Conservation (phyloP, 1,140 invertebrate species). For the Parapsyche elsis region DNA sequence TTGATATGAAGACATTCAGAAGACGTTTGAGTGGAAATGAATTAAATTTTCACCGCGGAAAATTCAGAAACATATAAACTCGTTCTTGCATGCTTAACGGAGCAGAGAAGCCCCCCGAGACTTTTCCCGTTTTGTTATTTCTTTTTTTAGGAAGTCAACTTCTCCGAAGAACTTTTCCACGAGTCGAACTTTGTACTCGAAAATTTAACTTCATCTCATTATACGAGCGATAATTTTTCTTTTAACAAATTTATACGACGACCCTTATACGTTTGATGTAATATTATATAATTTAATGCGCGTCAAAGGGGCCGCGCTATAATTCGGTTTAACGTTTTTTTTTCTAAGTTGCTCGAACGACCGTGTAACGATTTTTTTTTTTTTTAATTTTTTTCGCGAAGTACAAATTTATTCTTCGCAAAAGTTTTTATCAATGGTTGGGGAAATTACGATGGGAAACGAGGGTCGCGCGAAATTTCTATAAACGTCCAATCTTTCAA, state of each 20-base stretch:
- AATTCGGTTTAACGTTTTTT: background rate
- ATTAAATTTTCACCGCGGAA: no score
- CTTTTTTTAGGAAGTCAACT: background rate
- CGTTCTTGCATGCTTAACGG: background rate
- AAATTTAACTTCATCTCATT: slow-evolving; percentile 29
- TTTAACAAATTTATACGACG: slow-evolving; percentile 20
- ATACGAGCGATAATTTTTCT: slow-evolving; percentile 10
- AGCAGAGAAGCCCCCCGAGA: slow-evolving; percentile 5
- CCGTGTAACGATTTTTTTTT: background rate
- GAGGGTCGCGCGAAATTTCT: slow-evolving; percentile 1
- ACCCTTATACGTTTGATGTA: background rate
- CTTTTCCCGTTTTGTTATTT: background rate
- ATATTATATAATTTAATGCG: slow-evolving; percentile 7
- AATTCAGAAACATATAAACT: no score
- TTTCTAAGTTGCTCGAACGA: slow-evolving; percentile 1
- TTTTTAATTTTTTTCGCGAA: background rate
- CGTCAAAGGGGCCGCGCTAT: background rate
- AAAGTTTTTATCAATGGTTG: background rate
- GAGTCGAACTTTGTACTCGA: slow-evolving; percentile 14
- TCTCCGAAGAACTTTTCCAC: background rate
- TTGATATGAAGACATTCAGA: no score
- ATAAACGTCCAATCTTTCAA: background rate
- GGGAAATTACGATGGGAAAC: background rate
- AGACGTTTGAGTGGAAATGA: no score
- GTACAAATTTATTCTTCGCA: background rate